Evolutionary conservation across 2,888 invertebrate species (phyloP), one percentile per base, ranked within the genome.

Genomic region (Phengaris alcon): DNA sequence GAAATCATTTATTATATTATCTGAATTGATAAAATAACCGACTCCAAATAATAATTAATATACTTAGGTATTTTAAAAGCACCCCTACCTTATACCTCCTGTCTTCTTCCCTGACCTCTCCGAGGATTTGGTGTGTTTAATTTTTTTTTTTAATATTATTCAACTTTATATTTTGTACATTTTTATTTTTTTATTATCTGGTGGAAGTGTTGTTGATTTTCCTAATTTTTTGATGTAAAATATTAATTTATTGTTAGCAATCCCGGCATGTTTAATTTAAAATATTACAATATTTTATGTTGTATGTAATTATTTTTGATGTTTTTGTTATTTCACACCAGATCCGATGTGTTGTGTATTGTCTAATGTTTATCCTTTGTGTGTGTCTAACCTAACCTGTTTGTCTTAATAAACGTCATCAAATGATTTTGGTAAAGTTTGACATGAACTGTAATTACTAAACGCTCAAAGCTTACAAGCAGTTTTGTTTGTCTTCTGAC

Each of bases 351-450:
- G 91, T 94, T 97, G 97, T 97, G 97, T 97, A 96, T 97, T 96
- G 97, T 97, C 97, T 97, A 96, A 96, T 96, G 96, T 96, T 95
- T 94, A 95, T 96, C 96, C 97, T 95, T 96, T 96, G 97, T 97
- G 97, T 97, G 96, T 97, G 96, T 97, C 96, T 96, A 92, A 95
- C 95, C 95, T 94, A 89, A 92, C 93, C 93, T 91, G 92, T 93
- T 92, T 93, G 93, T 93, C 90, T 90, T 84, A 91, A 89, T 82
- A 87, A 89, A 88, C 82, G 87, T 89, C 91, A 92, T 91, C 85
- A 85, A 82, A 82, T 84, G 82, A 83, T 81, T 83, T 86, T 82
- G 84, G 82, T 81, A 81, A 81, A 81, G 75, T 77, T 75, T 82
- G 82, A 83, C 84, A 78, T 77, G 81, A 86, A 85, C 86, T 84